Base-by-base conservation (phyloP, 2,888 invertebrate genomes). In the Dascillus cervinus region DNA sequence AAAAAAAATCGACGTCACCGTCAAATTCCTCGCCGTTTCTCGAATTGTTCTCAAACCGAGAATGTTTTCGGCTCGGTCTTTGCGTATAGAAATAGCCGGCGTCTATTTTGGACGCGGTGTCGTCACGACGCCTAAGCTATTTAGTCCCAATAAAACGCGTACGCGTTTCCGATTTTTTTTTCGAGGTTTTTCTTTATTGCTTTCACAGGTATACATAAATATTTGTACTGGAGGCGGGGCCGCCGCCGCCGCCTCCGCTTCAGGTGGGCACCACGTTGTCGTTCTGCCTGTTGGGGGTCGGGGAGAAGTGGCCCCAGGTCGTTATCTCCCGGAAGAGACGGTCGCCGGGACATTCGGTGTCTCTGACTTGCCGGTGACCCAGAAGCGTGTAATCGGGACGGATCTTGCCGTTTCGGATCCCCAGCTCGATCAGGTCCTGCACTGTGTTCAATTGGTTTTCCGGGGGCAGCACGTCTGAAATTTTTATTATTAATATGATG, bases 291-390 rank as follows among this genome's bases (percentile, higher is more conserved):
- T 17, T 8, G 5, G 37, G 33, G 2, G 9, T 14, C 3, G 37
- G 32, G n/a, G 45, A 47, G 41, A 55, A 65, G 32, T 79, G 70
- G 0, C 71, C 66, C 83, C 82, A 83, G 0, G 64, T 70, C 2
- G 70, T 63, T 24, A 83, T 79, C 44, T 77, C 73, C 3, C 67
- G 50, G 39, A 71, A 70, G 0, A 83, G 64, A 0, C 70, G 65
- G 2, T 65, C 66, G 0, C 83, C 84, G 0, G 84, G 84, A 43
- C 83, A 83, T 43, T 76, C 77, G 0, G 83, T 83, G 9, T 64
- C 64, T 22, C 71, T 59, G 4, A 72, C 74, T 52, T 76, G 75
- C 21, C 71, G 60, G 57, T 83, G 83, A 0, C 80, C 82, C 9
- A 79, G 62, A 17, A 84, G 60, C 32, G 70, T 71, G 53, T 79